Evolutionary conservation across 2,797 vertebrate species (phyloP), one percentile per base, ranked within the genome.

Genomic region (Xyrichtys novacula): DNA sequence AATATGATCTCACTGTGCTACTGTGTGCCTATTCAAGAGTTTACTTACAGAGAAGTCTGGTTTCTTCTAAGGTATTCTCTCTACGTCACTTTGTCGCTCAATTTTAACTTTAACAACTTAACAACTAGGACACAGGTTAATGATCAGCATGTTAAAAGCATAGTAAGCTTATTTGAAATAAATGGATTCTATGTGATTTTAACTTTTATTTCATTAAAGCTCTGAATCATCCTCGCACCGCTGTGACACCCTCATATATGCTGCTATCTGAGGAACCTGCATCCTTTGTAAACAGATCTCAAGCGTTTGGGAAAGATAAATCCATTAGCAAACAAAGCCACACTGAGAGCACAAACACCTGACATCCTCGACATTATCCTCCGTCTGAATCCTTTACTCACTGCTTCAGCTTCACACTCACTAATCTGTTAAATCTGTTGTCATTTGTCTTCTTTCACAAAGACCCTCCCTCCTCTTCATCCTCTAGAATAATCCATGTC

Each of bases 281-380:
- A 48, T 74, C 31, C 29, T 86, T 81, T 78, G 76, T 82, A 84
- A 74, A 89, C 76, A 84, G 68, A 63, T 17, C 48, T 55, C 11
- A 48, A 59, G 56, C 50, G 9, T 14, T n/a, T 50, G 36, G 54
- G 57, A 81, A 75, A 47, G 49, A 11, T 15, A 62, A 49, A 84
- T 67, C 79, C 65, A 82, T 88, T 85, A 83, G 74, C 85, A 89
- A 86, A 91, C 88, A 90, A 63, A 85, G 81, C 63, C 64, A 25
- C 44, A 44, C 19, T 42, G 55, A 20, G 19, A 43, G 32, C 36
- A 57, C 31, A 44, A 50, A 74, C 78, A 77, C 70, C 68, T 81
- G 67, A 66, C 64, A 55, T 68, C 64, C 44, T 63, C 47, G 0
- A 22, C 31, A 4, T 3, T 3, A 23, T 28, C 25, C 12, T 26